Percentiles rank a stretch among this genome's conserved stretches.
Conservation (phyloP, 2,797 vertebrate genomes). For the Phataginus tricuspis region DNA sequence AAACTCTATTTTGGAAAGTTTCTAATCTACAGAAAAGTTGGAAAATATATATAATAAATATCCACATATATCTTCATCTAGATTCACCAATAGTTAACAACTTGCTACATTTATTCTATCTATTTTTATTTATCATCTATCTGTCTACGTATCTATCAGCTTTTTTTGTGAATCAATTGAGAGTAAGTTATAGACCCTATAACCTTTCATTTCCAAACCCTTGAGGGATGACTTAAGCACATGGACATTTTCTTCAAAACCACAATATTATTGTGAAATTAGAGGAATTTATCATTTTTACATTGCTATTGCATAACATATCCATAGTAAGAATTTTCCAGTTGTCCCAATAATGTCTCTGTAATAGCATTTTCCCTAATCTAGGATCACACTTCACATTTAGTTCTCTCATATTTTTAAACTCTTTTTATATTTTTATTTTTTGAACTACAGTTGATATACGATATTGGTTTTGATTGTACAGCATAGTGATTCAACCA, state of each 20-base stretch:
- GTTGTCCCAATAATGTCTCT: neutral
- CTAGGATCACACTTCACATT: fast-evolving
- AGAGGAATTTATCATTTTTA: neutral
- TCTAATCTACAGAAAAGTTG: neutral
- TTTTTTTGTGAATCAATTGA: neutral
- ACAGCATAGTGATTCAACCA: too few species aligned
- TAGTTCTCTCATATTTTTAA: too few species aligned
- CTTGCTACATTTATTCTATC: too few species aligned
- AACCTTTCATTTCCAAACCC: neutral
- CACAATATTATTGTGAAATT: neutral
- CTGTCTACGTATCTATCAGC: too few species aligned
- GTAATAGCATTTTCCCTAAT: neutral
- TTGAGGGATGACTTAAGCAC: neutral
- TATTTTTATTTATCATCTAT: too few species aligned
- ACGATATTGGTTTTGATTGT: too few species aligned
- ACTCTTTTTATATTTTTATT: neutral
- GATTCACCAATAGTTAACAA: neutral
- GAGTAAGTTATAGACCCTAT: neutral
- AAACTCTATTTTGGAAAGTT: neutral
- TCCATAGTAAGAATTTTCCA: neutral
- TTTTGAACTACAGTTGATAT: too few species aligned
- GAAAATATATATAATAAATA: neutral
- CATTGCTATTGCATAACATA: neutral
- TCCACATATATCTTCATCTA: neutral
- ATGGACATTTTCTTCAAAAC: neutral